Conservation (phyloP, 2,113 vertebrate genomes). For the Irena cyanogastra region DNA sequence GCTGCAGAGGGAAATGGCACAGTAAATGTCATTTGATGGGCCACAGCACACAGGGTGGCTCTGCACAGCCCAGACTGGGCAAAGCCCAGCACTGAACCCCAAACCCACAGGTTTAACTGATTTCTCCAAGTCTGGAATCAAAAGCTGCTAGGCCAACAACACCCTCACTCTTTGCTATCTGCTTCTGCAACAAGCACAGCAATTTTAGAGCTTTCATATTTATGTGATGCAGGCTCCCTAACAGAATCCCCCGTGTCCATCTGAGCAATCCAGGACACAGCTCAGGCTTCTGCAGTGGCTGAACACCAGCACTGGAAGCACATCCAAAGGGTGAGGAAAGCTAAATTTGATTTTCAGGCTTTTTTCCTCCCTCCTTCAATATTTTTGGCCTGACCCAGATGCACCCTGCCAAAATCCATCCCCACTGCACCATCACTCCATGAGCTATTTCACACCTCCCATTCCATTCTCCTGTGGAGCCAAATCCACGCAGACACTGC, state of each 20-base stretch:
- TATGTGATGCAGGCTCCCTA: not conserved
- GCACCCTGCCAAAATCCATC: not conserved
- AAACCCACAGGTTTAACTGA: not conserved
- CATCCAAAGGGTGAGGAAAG: not conserved
- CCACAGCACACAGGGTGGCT: not conserved
- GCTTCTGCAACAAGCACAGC: not conserved
- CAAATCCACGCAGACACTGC: not conserved
- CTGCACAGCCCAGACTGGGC: not conserved
- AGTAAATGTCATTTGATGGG: not conserved
- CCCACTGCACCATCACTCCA: not conserved
- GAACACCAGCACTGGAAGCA: not conserved
- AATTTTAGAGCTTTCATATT: not conserved
- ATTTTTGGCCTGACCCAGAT: not conserved
- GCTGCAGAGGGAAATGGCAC: not conserved
- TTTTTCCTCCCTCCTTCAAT: not conserved
- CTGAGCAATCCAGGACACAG: not conserved
- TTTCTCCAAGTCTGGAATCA: not conserved
- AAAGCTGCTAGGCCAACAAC: not conserved
- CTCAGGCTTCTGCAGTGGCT: not conserved
- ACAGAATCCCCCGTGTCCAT: not conserved
- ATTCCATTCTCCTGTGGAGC: not conserved
- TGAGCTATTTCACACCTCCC: conserved; percentile 42
- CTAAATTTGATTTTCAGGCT: not conserved
- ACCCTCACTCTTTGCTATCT: not conserved
- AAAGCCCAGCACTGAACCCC: not conserved